Percentiles rank a stretch among this genome's conserved stretches.
Evolutionary conservation across 2,113 vertebrate genomes (phyloP).

Genomic region (Henicopernis longicauda): DNA sequence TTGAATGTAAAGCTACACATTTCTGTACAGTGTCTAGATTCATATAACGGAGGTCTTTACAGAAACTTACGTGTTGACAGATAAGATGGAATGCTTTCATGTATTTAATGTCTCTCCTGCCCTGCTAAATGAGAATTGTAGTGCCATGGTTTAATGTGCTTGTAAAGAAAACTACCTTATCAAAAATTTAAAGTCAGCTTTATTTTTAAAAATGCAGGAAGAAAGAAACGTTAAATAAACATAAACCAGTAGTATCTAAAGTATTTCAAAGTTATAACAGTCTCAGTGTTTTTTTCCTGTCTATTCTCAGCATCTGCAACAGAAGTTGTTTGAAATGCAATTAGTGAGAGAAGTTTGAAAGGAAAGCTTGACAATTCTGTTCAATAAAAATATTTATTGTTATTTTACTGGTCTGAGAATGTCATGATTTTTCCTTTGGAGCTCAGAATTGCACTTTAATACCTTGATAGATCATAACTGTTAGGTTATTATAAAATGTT

Average conservation of each 20-base stretch:
- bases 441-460: conserved; percentile 44
- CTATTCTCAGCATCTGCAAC: conserved; percentile 30
- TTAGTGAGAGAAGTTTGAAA: conserved; percentile 63
- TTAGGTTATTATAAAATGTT: conserved; percentile 71
- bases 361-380: conserved; percentile 57
- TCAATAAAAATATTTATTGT: conserved; percentile 66
- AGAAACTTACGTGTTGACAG: conserved; percentile 6
- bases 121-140: conserved; percentile 38
- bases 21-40: background rate
- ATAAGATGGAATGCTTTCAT: conserved; percentile 37
- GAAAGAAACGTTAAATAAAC: conserved; percentile 49
- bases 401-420: conserved; percentile 60
- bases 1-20: background rate
- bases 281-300: background rate
- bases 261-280: conserved; percentile 44
- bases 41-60: background rate
- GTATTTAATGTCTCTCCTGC: conserved; percentile 25
- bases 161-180: conserved; percentile 47
- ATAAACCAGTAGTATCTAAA: conserved; percentile 41
- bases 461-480: conserved; percentile 61
- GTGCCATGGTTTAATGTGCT: background rate
- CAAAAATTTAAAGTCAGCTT: conserved; percentile 46
- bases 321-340: conserved; percentile 55
- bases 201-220: conserved; percentile 47
- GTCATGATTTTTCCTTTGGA: conserved; percentile 59